phyloP scores from a whole-genome alignment of 2,797 vertebrate species.

The Phoxinus dragarum region DNA sequence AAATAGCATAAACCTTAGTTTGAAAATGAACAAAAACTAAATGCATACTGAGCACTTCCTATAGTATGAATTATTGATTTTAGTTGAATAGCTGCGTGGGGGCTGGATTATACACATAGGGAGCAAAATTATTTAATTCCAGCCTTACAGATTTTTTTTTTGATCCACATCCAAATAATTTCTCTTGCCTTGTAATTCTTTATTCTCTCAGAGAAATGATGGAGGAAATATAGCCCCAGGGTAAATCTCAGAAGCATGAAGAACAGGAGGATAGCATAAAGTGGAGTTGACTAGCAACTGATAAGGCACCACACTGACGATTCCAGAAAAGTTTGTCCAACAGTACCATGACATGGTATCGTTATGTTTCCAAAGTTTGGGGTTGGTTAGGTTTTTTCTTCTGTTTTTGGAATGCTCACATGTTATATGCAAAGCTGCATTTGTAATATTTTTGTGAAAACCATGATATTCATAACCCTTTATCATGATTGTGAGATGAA shows the following conservation, averaged over 20 bases:
- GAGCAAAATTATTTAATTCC: conserved; percentile 68
- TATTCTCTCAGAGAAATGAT: conserved; percentile 77
- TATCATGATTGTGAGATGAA: background rate
- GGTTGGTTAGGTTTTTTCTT: background rate
- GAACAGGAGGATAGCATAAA: conserved; percentile 73
- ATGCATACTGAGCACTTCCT: conserved; percentile 67
- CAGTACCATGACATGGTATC: background rate
- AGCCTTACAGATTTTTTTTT: conserved; percentile 67
- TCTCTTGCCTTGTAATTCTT: conserved; percentile 76
- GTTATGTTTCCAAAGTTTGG: background rate
- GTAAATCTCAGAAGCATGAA: conserved; percentile 70
- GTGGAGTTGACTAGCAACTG: conserved; percentile 55
- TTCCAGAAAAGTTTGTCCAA: conserved; percentile 44
- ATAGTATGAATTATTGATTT: conserved; percentile 66
- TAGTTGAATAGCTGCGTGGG: conserved; percentile 62
- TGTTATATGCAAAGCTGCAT: background rate
- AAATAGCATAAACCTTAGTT: conserved; percentile 31
- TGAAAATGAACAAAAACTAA: conserved; percentile 62
- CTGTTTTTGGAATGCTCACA: background rate
- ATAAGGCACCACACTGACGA: conserved; percentile 65
- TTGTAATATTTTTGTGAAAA: conserved; percentile 12
- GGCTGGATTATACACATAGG: conserved; percentile 49
- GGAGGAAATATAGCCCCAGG: conserved; percentile 76
- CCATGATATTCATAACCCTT: background rate
- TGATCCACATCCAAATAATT: conserved; percentile 73